Base-by-base conservation (phyloP, 2,113 vertebrate species). In the Lophura nycthemera region DNA sequence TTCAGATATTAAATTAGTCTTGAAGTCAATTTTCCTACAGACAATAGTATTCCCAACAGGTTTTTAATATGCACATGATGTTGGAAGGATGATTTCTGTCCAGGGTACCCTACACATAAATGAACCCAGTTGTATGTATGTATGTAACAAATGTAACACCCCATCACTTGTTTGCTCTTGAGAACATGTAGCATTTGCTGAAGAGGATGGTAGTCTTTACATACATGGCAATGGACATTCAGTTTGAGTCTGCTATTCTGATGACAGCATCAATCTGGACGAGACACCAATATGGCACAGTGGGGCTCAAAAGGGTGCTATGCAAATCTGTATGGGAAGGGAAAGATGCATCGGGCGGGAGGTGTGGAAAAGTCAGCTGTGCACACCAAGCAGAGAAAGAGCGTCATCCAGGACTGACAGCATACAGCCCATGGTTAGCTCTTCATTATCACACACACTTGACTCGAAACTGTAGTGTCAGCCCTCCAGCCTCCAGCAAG, bases 101-200 rank as follows among this genome's bases (percentile, higher is more conserved):
- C 17, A 29, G 8, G 11, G 36, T 25, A 56, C 11, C 2, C 30
- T 32, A 19, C 29, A 32, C 54, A 57, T 17, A 32, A 57, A 19
- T 27, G 3, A 67, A 8, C 40, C 40, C 29, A 15, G 45, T n/a
- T n/a, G n/a, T n/a, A n/a, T n/a, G n/a, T n/a, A n/a, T n/a, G n/a
- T n/a, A n/a, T n/a, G n/a, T n/a, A n/a, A n/a, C 11, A 86, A 8
- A 11, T n/a, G 16, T 57, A 0, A 0, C 4, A 48, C 5, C 13
- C 8, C 25, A 50, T 71, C 11, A 30, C 10, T 22, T 63, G 24
- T 71, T 90, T 73, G 8, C 27, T 85, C 30, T 17, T 66, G 59
- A 63, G 8, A n/a, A 70, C 10, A 2, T 74, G 70, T n/a, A 80
- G 16, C 18, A 36, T n/a, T 24, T 81, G 32, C 52, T 59, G 64